Evolutionary conservation across 2,797 vertebrate genomes (phyloP).

Genomic region (Coluber constrictor): DNA sequence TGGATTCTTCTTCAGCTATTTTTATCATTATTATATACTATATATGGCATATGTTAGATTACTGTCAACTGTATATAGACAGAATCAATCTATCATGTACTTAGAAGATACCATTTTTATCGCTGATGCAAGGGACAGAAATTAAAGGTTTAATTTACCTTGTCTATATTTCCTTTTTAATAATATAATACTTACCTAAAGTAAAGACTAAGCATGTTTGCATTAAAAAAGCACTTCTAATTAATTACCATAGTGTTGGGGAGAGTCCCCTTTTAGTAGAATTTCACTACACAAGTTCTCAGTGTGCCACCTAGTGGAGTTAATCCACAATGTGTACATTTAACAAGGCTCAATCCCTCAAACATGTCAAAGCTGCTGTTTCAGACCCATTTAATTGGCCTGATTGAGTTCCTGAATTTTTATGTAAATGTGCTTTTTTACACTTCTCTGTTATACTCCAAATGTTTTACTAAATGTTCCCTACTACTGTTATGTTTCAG

Average conservation of each 20-base stretch:
- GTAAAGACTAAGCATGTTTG: not conserved
- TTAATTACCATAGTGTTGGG: not conserved
- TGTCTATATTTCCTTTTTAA: not conserved
- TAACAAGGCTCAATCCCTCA: not conserved
- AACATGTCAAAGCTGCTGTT: not conserved
- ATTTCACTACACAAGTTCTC: conserved; percentile 22
- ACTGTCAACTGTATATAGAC: not conserved
- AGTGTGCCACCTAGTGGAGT: conserved; percentile 51
- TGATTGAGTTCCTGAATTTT: not conserved
- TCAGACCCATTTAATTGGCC: not conserved
- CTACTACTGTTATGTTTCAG: not conserved
- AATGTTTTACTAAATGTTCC: not conserved
- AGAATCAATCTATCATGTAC: not conserved
- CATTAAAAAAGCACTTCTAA: not conserved
- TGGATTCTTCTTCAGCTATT: not conserved
- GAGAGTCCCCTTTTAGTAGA: not conserved
- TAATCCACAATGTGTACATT: not conserved
- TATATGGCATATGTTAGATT: not conserved
- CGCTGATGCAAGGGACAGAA: not conserved
- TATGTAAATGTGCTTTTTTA: not conserved
- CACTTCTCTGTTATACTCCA: not conserved
- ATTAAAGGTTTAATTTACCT: not conserved
- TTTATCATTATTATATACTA: not conserved
- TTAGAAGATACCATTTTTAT: not conserved
- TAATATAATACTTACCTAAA: not conserved